Evolutionary conservation across 1,140 invertebrate genomes (phyloP).

Genomic region (Drosophila rhopaloa): DNA sequence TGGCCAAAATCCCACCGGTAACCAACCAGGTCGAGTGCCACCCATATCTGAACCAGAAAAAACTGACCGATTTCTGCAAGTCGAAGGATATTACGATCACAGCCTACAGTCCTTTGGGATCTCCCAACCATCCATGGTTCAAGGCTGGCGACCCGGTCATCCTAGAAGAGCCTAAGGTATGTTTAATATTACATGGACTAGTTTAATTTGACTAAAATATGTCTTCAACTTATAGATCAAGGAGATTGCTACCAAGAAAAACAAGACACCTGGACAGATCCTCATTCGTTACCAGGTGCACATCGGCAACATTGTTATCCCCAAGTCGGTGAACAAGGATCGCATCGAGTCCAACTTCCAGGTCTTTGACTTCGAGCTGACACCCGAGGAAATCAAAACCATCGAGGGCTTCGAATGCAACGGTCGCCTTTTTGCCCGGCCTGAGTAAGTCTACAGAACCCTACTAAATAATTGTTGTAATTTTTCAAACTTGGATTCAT

Average conservation of each 20-base stretch:
- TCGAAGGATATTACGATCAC: conserved; percentile 88
- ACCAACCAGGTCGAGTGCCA: conserved; percentile 92
- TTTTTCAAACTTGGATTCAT: neutral
- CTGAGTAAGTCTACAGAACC: conserved; percentile 78
- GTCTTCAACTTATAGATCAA: conserved; percentile 55
- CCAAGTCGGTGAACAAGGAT: conserved; percentile 88
- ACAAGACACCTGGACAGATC: conserved; percentile 89
- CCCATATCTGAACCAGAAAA: conserved; percentile 90
- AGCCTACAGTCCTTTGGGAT: conserved; percentile 92
- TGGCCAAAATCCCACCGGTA: conserved; percentile 89
- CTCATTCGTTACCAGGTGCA: conserved; percentile 88
- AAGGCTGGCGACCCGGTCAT: conserved; percentile 89
- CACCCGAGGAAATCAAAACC: conserved; percentile 85
- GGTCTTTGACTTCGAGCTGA: conserved; percentile 90
- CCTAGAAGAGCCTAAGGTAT: conserved; percentile 86
- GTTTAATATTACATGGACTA: neutral
- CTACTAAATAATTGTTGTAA: neutral
- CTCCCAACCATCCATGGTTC: conserved; percentile 89
- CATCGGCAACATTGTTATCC: conserved; percentile 88
- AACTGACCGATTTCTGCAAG: conserved; percentile 89
- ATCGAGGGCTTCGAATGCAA: conserved; percentile 86
- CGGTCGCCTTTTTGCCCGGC: conserved; percentile 84
- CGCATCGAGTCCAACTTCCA: conserved; percentile 90
- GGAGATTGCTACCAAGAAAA: conserved; percentile 88
- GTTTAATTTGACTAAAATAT: neutral